phyloP scores from a whole-genome alignment of 2,113 vertebrate genomes.

The Malurus elegans region DNA sequence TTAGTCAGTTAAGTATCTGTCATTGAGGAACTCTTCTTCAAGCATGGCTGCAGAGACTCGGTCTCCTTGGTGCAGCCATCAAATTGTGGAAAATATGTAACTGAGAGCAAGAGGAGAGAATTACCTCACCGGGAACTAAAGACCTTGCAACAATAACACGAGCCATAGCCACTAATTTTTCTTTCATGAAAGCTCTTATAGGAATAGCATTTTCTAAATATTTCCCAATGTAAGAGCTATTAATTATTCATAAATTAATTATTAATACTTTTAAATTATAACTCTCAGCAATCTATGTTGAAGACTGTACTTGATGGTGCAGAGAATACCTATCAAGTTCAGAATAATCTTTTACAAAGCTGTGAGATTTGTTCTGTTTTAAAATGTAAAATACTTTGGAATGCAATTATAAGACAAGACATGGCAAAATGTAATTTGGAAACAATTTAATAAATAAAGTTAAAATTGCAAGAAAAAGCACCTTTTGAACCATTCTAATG shows the following conservation, averaged over 20 bases:
- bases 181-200: not conserved
- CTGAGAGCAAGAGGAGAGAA: not conserved
- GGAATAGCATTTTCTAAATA: slow-evolving; percentile 6
- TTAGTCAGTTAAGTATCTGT: not conserved
- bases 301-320: not conserved
- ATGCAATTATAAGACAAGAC: not conserved
- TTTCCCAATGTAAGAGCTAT: not conserved
- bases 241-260: slow-evolving; percentile 44
- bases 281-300: not conserved
- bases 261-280: not conserved
- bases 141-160: not conserved
- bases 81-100: not conserved
- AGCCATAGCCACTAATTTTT: not conserved
- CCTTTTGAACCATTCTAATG: not conserved
- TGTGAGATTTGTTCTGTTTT: not conserved
- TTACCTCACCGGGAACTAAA: not conserved
- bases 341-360: not conserved
- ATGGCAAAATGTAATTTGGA: not conserved
- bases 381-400: not conserved
- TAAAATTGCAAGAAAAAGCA: not conserved
- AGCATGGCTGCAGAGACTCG: not conserved
- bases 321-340: not conserved
- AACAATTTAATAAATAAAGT: not conserved
- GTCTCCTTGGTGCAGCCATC: not conserved
- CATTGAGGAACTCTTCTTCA: not conserved